Evolutionary conservation across 2,113 vertebrate genomes (phyloP).

Genomic region (Apodemus speciosus): DNA sequence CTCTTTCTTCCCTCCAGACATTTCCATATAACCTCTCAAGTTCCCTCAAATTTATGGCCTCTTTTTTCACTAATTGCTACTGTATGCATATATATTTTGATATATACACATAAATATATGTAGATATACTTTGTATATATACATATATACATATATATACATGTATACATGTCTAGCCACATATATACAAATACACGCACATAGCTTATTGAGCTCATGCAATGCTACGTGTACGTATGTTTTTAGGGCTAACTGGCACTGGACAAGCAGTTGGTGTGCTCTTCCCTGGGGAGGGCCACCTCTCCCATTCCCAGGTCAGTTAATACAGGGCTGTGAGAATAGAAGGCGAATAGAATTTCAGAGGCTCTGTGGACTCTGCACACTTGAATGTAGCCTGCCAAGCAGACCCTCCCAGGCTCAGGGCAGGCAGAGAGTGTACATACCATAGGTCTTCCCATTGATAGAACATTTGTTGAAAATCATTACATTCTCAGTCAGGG

Average conservation of each 20-base stretch:
- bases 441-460: slow-evolving; percentile 92
- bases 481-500: slow-evolving; percentile 98
- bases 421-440: slow-evolving; percentile 22
- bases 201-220: not conserved
- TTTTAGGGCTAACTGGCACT: not conserved
- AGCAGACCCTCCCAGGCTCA: not conserved
- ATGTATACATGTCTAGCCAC: no score
- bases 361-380: slow-evolving; percentile 26
- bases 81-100: not conserved
- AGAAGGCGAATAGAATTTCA: slow-evolving; percentile 28
- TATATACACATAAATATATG: not conserved
- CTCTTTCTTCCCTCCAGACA: not conserved
- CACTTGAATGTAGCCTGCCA: not conserved
- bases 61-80: not conserved
- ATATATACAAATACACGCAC: no score
- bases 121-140: no score
- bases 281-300: not conserved
- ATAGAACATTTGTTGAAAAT: slow-evolving; percentile 96
- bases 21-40: no score
- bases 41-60: not conserved
- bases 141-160: not conserved
- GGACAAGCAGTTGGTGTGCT: not conserved
- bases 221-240: not conserved
- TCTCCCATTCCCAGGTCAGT: not conserved
- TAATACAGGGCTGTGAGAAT: not conserved